A percentile compares a stretch with the other conserved stretches of the same genome.
Evolutionary conservation across 2,888 invertebrate genomes (phyloP).

Genomic region (Eilema griseolum): DNA sequence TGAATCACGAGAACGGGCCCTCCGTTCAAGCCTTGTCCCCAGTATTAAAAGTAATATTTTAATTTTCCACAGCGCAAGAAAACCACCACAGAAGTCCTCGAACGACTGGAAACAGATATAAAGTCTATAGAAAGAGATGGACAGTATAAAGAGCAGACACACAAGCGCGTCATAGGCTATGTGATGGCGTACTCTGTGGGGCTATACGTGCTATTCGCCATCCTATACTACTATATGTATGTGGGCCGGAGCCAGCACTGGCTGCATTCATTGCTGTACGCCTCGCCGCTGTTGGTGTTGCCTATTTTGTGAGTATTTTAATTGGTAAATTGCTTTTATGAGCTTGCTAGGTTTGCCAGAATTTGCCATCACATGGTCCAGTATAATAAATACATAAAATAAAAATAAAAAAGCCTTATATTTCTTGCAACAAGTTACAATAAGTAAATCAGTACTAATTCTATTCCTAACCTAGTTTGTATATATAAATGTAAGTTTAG

Average conservation of each 20-base stretch:
- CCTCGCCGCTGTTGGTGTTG: constrained; percentile 92
- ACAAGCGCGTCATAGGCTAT: constrained; percentile 93
- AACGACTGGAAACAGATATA: constrained; percentile 93
- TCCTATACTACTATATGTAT: constrained; percentile 93
- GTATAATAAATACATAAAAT: too few species aligned
- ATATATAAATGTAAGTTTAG: too few species aligned
- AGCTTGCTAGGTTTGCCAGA: too few species aligned
- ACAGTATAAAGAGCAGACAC: constrained; percentile 92
- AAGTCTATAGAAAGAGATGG: constrained; percentile 93
- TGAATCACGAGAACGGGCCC: too few species aligned
- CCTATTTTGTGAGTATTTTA: constrained; percentile 92
- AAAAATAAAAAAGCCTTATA: too few species aligned
- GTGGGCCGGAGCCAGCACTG: constrained; percentile 91
- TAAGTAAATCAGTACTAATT: too few species aligned
- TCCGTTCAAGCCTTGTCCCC: too few species aligned
- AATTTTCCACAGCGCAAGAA: constrained; percentile 76
- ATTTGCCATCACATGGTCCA: too few species aligned
- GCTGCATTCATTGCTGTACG: constrained; percentile 91
- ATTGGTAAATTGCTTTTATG: not conserved
- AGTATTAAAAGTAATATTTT: not conserved
- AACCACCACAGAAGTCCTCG: constrained; percentile 86
- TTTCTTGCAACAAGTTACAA: too few species aligned
- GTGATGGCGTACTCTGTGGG: constrained; percentile 91
- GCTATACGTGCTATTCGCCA: constrained; percentile 90
- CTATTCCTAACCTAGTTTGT: too few species aligned